A percentile compares a stretch with the other conserved stretches of the same genome.
phyloP scores from a whole-genome alignment of 35 echinoderm and acorn worm species.

The Apostichopus californicus region DNA sequence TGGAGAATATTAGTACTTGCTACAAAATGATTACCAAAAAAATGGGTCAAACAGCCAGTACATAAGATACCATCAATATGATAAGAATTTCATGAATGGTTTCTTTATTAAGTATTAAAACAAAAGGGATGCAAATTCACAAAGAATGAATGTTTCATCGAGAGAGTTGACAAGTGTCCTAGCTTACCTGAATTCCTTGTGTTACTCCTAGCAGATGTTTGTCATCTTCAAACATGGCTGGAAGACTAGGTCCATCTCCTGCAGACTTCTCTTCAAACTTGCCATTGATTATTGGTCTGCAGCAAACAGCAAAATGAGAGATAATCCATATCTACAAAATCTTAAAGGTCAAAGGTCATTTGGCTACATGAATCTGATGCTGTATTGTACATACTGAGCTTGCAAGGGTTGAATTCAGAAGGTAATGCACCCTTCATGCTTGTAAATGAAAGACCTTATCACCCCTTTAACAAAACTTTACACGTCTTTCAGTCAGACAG shows the following conservation, averaged over 20 bases:
- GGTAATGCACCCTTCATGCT: no score
- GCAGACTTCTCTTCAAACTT: slow-evolving; percentile 98
- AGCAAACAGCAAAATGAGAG: not conserved
- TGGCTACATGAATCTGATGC: no score
- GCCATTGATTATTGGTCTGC: slow-evolving; percentile 97
- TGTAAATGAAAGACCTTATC: no score
- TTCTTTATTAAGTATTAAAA: not conserved
- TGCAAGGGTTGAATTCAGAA: no score
- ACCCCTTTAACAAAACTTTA: no score
- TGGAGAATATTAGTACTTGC: no score
- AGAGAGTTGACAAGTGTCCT: not conserved
- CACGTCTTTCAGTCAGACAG: no score
- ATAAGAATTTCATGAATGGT: not conserved
- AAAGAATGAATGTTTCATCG: not conserved
- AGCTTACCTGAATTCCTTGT: slow-evolving; percentile 80
- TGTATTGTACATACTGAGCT: no score
- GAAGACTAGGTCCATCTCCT: slow-evolving; percentile 95
- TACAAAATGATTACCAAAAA: no score
- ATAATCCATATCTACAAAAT: not conserved
- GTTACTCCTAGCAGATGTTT: slow-evolving; percentile 90
- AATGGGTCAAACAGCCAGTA: no score
- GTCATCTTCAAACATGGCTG: slow-evolving; percentile 98
- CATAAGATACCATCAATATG: no score
- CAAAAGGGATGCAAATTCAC: not conserved
- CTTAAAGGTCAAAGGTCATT: no score